A percentile compares a stretch with the other conserved stretches of the same genome.
Conservation (phyloP, 2,888 invertebrate genomes). For the Epistrophe grossulariae region DNA sequence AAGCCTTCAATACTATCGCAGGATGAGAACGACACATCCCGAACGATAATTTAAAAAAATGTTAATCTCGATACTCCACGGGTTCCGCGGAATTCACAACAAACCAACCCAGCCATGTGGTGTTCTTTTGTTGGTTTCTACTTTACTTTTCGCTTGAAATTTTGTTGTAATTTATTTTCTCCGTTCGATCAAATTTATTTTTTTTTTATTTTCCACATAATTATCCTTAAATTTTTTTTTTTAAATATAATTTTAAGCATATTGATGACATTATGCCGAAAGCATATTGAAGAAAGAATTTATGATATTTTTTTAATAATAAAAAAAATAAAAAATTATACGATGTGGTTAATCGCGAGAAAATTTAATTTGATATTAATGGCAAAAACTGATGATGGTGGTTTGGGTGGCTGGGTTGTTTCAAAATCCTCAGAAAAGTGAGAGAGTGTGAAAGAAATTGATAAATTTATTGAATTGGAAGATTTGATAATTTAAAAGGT, state of each 20-base stretch:
- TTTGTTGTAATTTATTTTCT: constrained; percentile 60
- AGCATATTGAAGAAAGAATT: constrained; percentile 21
- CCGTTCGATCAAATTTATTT: constrained; percentile 25
- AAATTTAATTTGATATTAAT: constrained; percentile 55
- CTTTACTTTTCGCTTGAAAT: neutral
- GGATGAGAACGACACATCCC: constrained; percentile 7
- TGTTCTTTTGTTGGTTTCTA: constrained; percentile 15
- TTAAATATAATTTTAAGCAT: constrained; percentile 51
- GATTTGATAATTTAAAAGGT: neutral
- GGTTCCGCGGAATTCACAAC: neutral
- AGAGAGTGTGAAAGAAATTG: neutral
- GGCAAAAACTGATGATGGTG: constrained; percentile 4
- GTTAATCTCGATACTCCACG: constrained; percentile 16
- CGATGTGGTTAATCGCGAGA: constrained; percentile 52
- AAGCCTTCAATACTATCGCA: neutral
- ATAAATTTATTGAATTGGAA: constrained; percentile 13
- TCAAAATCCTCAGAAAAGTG: neutral
- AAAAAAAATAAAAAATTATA: neutral
- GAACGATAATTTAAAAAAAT: constrained; percentile 30
- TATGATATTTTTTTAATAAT: constrained; percentile 14
- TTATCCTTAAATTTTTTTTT: constrained; percentile 49
- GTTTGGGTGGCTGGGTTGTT: neutral
- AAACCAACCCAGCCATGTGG: neutral
- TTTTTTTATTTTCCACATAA: constrained; percentile 46
- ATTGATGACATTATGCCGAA: constrained; percentile 38